Evolutionary conservation across 2,888 invertebrate species (phyloP).

Genomic region (Tachina fera): DNA sequence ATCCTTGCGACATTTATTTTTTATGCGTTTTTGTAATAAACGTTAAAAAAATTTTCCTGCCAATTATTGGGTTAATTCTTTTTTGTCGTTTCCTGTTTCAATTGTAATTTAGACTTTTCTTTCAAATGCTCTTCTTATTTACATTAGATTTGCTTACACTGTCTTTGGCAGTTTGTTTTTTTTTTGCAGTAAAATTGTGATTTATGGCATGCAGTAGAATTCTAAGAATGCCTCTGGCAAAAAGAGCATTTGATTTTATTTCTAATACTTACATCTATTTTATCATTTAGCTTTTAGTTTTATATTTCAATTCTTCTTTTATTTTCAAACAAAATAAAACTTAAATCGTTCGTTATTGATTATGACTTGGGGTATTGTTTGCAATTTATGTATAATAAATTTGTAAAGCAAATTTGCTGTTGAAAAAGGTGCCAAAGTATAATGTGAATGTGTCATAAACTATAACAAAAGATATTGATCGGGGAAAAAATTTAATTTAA

Average conservation of each 20-base stretch:
- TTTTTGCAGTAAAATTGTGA: conserved; percentile 39
- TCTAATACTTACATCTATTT: conserved; percentile 21
- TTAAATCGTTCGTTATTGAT: conserved; percentile 35
- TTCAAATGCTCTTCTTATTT: conserved; percentile 3
- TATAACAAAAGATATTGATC: conserved; percentile 28
- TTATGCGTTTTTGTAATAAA: background rate
- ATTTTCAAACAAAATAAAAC: background rate
- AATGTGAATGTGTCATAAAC: conserved; percentile 31
- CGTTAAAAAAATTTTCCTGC: too few relatives aligned
- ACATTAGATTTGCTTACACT: conserved; percentile 25
- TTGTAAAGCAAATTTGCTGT: conserved; percentile 48
- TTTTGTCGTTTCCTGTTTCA: too few relatives aligned
- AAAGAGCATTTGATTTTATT: conserved; percentile 40
- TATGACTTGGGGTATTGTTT: conserved; percentile 36
- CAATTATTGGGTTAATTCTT: too few relatives aligned
- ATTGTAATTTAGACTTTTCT: too few relatives aligned
- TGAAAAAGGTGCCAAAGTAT: conserved; percentile 45
- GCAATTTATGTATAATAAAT: conserved; percentile 33
- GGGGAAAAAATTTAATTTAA: background rate
- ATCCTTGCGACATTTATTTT: too few relatives aligned
- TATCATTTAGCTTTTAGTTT: conserved; percentile 31
- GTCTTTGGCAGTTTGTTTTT: conserved; percentile 27
- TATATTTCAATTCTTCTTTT: conserved; percentile 11
- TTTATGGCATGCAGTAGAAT: conserved; percentile 68
- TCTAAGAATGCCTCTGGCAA: conserved; percentile 67